Evolutionary conservation across 2,113 vertebrate genomes (phyloP).

Genomic region (Agapornis roseicollis): DNA sequence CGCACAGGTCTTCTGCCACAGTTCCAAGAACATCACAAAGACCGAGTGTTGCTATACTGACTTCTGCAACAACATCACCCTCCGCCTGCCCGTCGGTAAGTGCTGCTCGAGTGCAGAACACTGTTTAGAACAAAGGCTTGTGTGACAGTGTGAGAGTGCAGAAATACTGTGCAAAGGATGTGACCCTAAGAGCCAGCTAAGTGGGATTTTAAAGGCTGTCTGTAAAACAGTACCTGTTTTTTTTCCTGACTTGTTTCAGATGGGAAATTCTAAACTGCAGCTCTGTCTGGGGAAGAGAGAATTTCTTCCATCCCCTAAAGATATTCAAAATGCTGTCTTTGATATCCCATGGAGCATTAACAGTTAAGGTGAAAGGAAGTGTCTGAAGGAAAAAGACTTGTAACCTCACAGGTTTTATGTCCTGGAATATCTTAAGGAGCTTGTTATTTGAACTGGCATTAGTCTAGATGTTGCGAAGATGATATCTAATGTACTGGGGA

Average conservation of each 20-base stretch:
- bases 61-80: slow-evolving; percentile 95
- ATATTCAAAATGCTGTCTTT: fast-evolving
- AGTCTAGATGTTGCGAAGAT: not conserved
- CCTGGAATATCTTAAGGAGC: not conserved
- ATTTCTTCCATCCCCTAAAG: not conserved
- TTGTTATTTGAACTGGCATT: not conserved
- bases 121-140: no score
- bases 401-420: not conserved
- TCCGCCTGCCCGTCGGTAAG: slow-evolving; percentile 85
- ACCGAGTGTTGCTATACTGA: slow-evolving; percentile 95
- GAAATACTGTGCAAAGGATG: fast-evolving
- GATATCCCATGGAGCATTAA: fast-evolving
- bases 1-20: slow-evolving; percentile 92
- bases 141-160: fast-evolving
- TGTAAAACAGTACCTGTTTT: not conserved
- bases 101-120: fast-evolving
- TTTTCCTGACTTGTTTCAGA: not conserved
- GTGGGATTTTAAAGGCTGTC: fast-evolving
- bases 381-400: not conserved
- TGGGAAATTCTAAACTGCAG: no score
- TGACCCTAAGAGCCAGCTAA: fast-evolving
- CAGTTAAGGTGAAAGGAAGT: not conserved
- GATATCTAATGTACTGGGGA: fast-evolving
- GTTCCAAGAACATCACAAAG: slow-evolving; percentile 89
- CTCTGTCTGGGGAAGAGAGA: not conserved